phyloP scores from a whole-genome alignment of 2,113 vertebrate species.

The Xyrauchen texanus region DNA sequence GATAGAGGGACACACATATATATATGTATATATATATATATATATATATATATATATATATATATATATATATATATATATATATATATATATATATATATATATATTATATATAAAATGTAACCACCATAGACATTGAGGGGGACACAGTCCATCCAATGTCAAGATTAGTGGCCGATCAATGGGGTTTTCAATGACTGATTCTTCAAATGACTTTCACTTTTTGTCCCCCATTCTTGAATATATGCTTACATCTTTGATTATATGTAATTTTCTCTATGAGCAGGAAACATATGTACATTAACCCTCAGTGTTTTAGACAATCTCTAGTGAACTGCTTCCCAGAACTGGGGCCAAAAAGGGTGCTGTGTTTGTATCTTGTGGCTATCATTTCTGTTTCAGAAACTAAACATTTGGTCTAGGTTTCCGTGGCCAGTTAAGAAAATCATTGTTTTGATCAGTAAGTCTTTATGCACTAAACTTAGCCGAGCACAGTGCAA shows the following conservation, averaged over 20 bases:
- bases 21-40: too few species aligned
- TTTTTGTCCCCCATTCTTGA: not conserved
- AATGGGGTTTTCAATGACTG: not conserved
- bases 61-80: too few species aligned
- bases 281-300: constrained; percentile 52
- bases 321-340: constrained; percentile 58
- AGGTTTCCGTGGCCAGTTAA: not conserved
- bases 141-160: not conserved
- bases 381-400: constrained; percentile 55
- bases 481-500: too few species aligned
- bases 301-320: constrained; percentile 37
- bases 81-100: too few species aligned
- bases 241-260: constrained; percentile 7
- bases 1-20: too few species aligned
- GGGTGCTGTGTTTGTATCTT: constrained; percentile 52
- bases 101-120: too few species aligned
- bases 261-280: constrained; percentile 63
- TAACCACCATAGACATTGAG: not conserved
- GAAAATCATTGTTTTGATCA: constrained; percentile 47
- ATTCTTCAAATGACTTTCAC: not conserved
- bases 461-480: not conserved
- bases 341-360: constrained; percentile 57
- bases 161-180: not conserved
- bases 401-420: constrained; percentile 65
- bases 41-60: too few species aligned